Base-by-base conservation (phyloP, 2,797 vertebrate genomes). In the Sphenodon punctatus region DNA sequence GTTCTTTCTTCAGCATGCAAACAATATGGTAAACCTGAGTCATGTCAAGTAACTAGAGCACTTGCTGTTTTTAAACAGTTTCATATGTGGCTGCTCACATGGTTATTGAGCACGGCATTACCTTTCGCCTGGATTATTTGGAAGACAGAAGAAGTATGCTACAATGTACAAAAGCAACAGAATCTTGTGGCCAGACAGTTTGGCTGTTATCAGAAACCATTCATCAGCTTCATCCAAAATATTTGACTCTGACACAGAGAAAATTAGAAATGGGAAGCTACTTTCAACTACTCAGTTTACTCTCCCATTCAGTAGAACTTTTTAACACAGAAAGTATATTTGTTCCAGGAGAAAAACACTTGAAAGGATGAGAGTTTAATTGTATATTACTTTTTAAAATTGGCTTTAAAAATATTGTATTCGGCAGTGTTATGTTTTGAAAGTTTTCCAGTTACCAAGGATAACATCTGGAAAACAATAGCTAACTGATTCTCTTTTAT, bases 41-140 rank as follows among this genome's bases (percentile, higher is more conserved):
- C 88, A 92, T 81, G 76, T 85, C 82, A 88, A 91, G 78, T 86
- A 92, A 90, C 82, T 81, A 22, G 8, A 86, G 67, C 73, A 74
- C 89, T 86, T 85, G 78, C 78, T 74, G 91, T 89, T 87, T 85
- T 55, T 90, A 93, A 94, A 92, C 84, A 79, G 71, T 92, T 94
- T 92, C 93, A 91, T 91, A 93, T 93, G 60, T 65, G 89, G 83
- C 77, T 55, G 82, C 67, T 88, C 88, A 88, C 81, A 76, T 93
- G 88, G 86, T 64, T 48, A 45, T 27, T 75, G 42, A 69, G 78
- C 87, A 85, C 91, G 67, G 41, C 48, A 85, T 88, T 89, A 82
- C 81, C 72, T 83, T 84, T 93, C 0, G 66, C 79, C 84, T 90
- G 77, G 70, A 82, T 89, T 91, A 89, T 92, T 87, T 89, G 84